Evolutionary conservation across 2,888 invertebrate species (phyloP).

Genomic region (Lacanobia oleracea): DNA sequence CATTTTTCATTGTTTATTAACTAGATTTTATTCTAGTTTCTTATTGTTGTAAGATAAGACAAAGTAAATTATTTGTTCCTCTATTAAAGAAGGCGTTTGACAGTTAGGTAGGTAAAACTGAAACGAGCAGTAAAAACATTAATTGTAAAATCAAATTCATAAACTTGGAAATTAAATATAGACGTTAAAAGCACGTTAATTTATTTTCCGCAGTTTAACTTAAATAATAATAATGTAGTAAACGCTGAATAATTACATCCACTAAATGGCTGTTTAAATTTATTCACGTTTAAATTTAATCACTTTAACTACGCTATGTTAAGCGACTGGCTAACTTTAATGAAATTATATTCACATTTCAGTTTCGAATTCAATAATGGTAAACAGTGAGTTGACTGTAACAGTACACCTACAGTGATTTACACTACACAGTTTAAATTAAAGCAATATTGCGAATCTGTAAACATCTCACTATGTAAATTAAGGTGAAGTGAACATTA

Average conservation of each 20-base stretch:
- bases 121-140: not conserved
- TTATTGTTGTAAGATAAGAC: not conserved
- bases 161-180: slow-evolving; percentile 15
- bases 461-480: too few species aligned
- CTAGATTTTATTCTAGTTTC: not conserved
- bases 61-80: not conserved
- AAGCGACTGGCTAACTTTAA: slow-evolving; percentile 13
- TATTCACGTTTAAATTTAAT: slow-evolving; percentile 18
- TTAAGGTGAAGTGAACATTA: too few species aligned
- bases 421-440: too few species aligned
- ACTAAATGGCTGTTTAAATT: slow-evolving; percentile 27
- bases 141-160: not conserved
- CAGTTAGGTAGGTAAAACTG: not conserved
- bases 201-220: slow-evolving; percentile 12
- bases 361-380: slow-evolving; percentile 10
- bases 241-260: slow-evolving; percentile 33
- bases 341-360: slow-evolving; percentile 4
- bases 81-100: not conserved
- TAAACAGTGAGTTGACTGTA: not conserved
- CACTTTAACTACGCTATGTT: not conserved
- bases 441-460: too few species aligned
- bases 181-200: slow-evolving; percentile 14
- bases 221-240: slow-evolving; percentile 8
- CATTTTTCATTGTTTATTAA: not conserved
- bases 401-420: not conserved